phyloP scores from a whole-genome alignment of 2,113 vertebrate species.

The Megaceryle maxima region DNA sequence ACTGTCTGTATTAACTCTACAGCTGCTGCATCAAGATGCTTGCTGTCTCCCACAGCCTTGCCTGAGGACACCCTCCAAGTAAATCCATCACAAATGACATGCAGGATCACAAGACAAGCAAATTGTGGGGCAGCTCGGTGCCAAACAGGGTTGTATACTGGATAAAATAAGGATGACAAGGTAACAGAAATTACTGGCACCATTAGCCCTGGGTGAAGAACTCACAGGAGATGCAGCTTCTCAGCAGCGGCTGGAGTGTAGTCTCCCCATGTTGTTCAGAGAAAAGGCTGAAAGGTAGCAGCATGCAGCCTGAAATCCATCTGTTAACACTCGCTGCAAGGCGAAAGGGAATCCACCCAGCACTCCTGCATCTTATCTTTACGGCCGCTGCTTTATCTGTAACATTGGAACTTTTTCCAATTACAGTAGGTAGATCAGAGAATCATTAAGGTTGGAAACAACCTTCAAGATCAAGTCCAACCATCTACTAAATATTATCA shows the following conservation, averaged over 20 bases:
- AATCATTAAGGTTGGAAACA: too few relatives aligned
- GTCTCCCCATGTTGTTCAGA: background rate
- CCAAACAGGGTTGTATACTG: background rate
- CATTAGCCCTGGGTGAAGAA: background rate
- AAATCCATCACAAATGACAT: background rate
- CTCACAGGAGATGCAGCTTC: background rate
- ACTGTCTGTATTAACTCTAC: background rate
- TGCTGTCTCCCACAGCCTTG: background rate
- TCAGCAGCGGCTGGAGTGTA: background rate
- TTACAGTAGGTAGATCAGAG: background rate
- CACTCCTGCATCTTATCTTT: background rate
- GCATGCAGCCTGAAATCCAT: fast-evolving
- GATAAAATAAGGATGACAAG: background rate
- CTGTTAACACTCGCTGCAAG: fast-evolving
- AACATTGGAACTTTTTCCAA: background rate
- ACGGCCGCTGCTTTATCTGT: background rate
- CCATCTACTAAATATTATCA: too few relatives aligned
- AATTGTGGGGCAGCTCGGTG: background rate
- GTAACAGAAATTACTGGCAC: background rate
- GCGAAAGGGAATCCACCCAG: background rate
- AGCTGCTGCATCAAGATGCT: background rate
- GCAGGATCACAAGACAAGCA: background rate
- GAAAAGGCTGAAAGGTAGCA: background rate
- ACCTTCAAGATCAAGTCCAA: too few relatives aligned
- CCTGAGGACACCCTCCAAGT: background rate